Base-by-base conservation (phyloP, 23 tunicate species). In the Phallusia fumigata region DNA sequence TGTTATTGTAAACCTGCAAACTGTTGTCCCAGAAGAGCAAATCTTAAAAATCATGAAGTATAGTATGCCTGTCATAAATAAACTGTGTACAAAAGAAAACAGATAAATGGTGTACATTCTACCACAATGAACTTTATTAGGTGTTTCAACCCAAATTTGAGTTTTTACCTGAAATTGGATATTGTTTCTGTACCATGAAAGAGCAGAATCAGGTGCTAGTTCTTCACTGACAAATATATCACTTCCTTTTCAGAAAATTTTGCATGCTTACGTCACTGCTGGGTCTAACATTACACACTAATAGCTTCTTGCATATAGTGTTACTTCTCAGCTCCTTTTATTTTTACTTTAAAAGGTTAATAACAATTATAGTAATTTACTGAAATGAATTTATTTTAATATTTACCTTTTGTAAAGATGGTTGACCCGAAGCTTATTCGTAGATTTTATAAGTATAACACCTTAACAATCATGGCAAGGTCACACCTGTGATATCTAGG, bases 221-320 rank as follows among this genome's bases (percentile, higher is more conserved):
- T 92, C 96, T 1, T 96, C 99, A 84, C 87, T 96, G 1, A 96
- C 99, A 81, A 95, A 95, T 21, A 96, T 96, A 81, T 95, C 99
- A 33, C 81, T 36, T 72, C 99, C 76, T 40, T 82, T 92, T 19
- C 96, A 96, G 44, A 96, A 95, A 31, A 95, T n/a, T n/a, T 95
- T 0, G 80, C 86, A 28, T 92, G 75, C 0, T 80, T 85, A n/a
- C 90, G 35, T 40, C 99, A 49, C 30, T 87, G 95, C 53, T 84
- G 88, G 47, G 82, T 65, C 69, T 95, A 95, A 44, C 83, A 91
- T 21, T 87, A 91, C 77, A 90, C 95, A 11, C 99, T 45, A 21
- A n/a, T n/a, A n/a, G n/a, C n/a, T n/a, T n/a, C n/a, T n/a, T 84
- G 75, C 32, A 84, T 44, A 95, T 95, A 0, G 99, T 86, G 28